These are phyloP conservation scores for Thelaira solivaga DNA, from an alignment of 2,888 invertebrate species.

Conservation along the genomic window DNA sequence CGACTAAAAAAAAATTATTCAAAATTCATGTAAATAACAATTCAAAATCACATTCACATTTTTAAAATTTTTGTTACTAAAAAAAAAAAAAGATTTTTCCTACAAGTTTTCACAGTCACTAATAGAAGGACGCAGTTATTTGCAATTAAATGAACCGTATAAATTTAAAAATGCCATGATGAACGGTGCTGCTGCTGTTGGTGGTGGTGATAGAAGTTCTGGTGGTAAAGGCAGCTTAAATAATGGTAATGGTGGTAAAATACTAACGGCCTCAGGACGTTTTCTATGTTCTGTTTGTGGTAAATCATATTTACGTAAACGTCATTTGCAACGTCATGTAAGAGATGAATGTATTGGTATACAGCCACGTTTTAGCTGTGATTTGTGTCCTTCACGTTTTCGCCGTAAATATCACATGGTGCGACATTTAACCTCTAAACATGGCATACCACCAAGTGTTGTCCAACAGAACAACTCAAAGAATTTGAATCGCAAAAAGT, in stretches of 20 bases:
- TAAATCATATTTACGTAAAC: constrained; percentile 80
- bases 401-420: constrained; percentile 79
- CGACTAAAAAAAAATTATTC: not conserved
- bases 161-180: not conserved
- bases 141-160: constrained; percentile 3
- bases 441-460: constrained; percentile 72
- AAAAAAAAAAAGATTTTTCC: constrained; percentile 17
- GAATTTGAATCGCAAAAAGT: constrained; percentile 63
- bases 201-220: not conserved
- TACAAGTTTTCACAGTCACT: constrained; percentile 34
- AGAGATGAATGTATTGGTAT: constrained; percentile 79
- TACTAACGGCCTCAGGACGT: constrained; percentile 70
- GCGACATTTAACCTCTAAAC: constrained; percentile 77
- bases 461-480: constrained; percentile 71
- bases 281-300: constrained; percentile 80
- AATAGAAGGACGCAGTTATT: constrained; percentile 23
- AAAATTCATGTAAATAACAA: constrained; percentile 32
- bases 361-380: constrained; percentile 78
- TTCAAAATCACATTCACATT: not conserved
- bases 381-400: constrained; percentile 78
- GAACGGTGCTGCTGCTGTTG: not conserved
- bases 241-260: constrained; percentile 31
- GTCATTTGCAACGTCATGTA: constrained; percentile 80
- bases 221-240: not conserved
- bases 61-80: not conserved